phyloP scores from a whole-genome alignment of 2,888 invertebrate species.

The Campoplex nolae region DNA sequence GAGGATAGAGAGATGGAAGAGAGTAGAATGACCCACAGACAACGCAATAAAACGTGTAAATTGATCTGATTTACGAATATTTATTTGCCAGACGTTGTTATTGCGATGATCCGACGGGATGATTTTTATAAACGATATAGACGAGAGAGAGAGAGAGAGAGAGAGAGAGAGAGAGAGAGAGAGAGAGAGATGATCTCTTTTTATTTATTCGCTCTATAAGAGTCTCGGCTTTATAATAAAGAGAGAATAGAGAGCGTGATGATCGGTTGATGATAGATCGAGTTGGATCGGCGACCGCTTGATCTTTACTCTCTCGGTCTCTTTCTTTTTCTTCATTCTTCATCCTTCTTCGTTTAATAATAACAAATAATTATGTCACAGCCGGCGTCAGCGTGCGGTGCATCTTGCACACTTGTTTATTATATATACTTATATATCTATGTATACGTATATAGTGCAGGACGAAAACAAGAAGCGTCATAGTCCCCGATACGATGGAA shows the following conservation, averaged over 20 bases:
- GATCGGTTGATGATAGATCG: constrained; percentile 60
- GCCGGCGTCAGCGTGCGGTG: constrained; percentile 61
- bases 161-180: no score
- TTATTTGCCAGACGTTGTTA: constrained; percentile 2
- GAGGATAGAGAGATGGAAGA: background rate
- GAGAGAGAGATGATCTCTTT: constrained; percentile 14
- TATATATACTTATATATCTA: constrained; percentile 29
- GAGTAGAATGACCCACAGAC: background rate
- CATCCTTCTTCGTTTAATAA: constrained; percentile 71
- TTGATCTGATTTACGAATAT: background rate
- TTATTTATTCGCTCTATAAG: constrained; percentile 10
- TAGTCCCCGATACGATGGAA: constrained; percentile 69
- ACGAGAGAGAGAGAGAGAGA: no score
- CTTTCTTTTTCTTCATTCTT: constrained; percentile 17
- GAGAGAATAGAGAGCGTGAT: constrained; percentile 33
- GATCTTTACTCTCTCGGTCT: constrained; percentile 61
- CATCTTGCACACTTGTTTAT: constrained; percentile 26
- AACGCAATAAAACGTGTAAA: constrained; percentile 2
- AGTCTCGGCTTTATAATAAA: constrained; percentile 19
- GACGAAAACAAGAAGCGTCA: constrained; percentile 68
- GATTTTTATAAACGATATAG: constrained; percentile 9
- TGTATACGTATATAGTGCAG: constrained; percentile 39
- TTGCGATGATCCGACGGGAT: constrained; percentile 24
- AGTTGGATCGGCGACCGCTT: constrained; percentile 68
- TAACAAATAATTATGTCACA: constrained; percentile 79